A percentile compares a stretch with the other conserved stretches of the same genome.
phyloP scores from a whole-genome alignment of 2,113 vertebrate species.

The Larimichthys polyactis region DNA sequence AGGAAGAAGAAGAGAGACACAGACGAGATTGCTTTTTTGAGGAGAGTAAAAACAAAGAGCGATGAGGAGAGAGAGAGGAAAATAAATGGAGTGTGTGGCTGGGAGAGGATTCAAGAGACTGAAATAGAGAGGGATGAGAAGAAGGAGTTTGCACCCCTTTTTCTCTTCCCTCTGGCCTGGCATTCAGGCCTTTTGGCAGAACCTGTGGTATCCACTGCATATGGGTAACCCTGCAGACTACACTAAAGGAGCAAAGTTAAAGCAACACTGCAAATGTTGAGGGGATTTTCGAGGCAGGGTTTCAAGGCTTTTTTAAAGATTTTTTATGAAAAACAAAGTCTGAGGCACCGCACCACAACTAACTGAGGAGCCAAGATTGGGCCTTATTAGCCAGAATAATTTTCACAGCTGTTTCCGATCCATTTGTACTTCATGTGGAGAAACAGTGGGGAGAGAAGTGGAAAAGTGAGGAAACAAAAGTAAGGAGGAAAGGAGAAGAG shows the following conservation, averaged over 20 bases:
- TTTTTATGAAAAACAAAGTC: conserved; percentile 35
- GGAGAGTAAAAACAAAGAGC: conserved; percentile 41
- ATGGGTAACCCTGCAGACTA: conserved; percentile 60
- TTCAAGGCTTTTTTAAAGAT: conserved; percentile 1
- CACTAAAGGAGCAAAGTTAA: conserved; percentile 51
- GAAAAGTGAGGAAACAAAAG: conserved; percentile 40
- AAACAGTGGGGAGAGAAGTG: conserved; percentile 31
- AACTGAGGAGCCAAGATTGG: conserved; percentile 53
- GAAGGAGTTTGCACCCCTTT: conserved; percentile 51
- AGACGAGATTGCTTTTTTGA: conserved; percentile 48
- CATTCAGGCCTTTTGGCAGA: conserved; percentile 70
- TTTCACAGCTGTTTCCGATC: conserved; percentile 83
- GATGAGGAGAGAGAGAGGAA: conserved; percentile 33
- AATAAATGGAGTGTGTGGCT: conserved; percentile 51
- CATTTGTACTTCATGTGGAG: conserved; percentile 60
- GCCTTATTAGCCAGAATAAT: conserved; percentile 67
- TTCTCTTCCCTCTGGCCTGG: conserved; percentile 68
- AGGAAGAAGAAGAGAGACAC: neutral
- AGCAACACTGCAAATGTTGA: conserved; percentile 54
- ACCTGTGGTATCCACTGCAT: conserved; percentile 65
- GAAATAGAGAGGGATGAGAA: conserved; percentile 58
- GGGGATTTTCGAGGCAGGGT: conserved; percentile 51
- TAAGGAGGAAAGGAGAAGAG: conserved; percentile 10
- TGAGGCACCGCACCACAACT: conserved; percentile 36
- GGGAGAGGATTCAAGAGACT: conserved; percentile 49